Conservation (phyloP, 2,888 invertebrate genomes). For the Chorisops tibialis region DNA sequence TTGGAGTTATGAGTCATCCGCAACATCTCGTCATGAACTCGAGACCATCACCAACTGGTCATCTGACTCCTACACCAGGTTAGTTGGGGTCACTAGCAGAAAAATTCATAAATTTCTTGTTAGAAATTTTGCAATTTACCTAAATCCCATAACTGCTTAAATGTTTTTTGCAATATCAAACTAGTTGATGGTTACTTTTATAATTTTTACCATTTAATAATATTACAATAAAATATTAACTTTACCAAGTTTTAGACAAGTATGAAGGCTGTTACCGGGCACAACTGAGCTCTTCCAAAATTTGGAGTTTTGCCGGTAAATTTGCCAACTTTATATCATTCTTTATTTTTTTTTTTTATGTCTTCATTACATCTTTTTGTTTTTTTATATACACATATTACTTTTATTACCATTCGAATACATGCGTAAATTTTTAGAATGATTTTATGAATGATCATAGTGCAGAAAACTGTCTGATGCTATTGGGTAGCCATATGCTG, state of each 20-base stretch:
- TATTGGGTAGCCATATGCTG: too few relatives aligned
- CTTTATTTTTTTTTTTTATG: constrained; percentile 2
- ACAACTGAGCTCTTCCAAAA: constrained; percentile 52
- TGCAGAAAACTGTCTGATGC: too few relatives aligned
- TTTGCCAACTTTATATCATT: constrained; percentile 36
- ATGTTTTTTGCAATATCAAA: too few relatives aligned
- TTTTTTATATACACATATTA: not conserved
- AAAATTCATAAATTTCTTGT: constrained; percentile 3
- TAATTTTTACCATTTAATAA: too few relatives aligned
- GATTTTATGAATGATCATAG: too few relatives aligned
- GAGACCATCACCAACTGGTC: constrained; percentile 58
- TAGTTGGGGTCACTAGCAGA: constrained; percentile 29
- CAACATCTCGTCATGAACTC: constrained; percentile 54
- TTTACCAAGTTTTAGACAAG: constrained; percentile 49
- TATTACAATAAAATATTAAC: not conserved
- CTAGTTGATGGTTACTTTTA: too few relatives aligned
- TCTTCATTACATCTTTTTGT: not conserved
- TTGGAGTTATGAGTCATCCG: constrained; percentile 57
- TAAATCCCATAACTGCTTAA: not conserved
- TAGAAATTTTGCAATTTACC: not conserved
- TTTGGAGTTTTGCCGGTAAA: constrained; percentile 53
- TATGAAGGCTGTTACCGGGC: constrained; percentile 53
- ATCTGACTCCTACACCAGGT: constrained; percentile 60
- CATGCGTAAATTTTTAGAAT: not conserved
- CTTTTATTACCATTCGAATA: not conserved